Base-by-base conservation (phyloP, 1,140 invertebrate genomes). In the Drosophila azteca region DNA sequence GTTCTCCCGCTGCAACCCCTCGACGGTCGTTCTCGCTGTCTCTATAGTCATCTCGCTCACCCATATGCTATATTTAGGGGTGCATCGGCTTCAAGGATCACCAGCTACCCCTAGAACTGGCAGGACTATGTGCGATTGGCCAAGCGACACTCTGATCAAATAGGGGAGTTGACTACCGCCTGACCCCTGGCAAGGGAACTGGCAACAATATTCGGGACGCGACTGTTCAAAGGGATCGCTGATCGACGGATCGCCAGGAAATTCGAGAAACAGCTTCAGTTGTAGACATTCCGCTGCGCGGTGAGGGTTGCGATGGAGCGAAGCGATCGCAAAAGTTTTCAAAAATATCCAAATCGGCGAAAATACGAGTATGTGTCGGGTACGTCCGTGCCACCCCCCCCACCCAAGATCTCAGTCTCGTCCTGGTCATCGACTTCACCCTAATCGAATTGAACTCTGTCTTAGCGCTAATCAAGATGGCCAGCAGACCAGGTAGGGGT, bases 391-490 rank as follows among this genome's bases (percentile, higher is more conserved):
- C 31, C 50, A 43, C 45, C 60, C 45, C 60, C 45, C 17, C 17
- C 17, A 20, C 17, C 45, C 5, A 2, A 9, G 0, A n/a, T 39
- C 31, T 43, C 35, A 35, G 2, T 29, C 49, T 26, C 2, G 11
- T 26, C 24, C 24, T 26, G 35, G 45, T 20, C 29, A 53, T 22
- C 51, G 29, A 9, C 43, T 46, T 6, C 22, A 58, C 29, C 52
- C 39, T 54, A 73, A 80, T 80, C 68, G 73, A 64, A 74, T 81
- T 85, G 81, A 84, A 87, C 80, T 76, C 52, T 77, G 39, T 48
- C 46, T 52, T n/a, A 39, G 15, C 17, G 48, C 24, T 46, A 52
- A 79, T 72, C 80, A 72, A 77, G 80, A 77, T 81, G 77, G 58
- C 53, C 65, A 64, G 53, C 26, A 50, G 52, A 43, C 17, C 17